Percentiles rank a stretch among this genome's conserved stretches.
phyloP scores from a whole-genome alignment of 2,888 invertebrate species.

The Cistogaster globosa region DNA sequence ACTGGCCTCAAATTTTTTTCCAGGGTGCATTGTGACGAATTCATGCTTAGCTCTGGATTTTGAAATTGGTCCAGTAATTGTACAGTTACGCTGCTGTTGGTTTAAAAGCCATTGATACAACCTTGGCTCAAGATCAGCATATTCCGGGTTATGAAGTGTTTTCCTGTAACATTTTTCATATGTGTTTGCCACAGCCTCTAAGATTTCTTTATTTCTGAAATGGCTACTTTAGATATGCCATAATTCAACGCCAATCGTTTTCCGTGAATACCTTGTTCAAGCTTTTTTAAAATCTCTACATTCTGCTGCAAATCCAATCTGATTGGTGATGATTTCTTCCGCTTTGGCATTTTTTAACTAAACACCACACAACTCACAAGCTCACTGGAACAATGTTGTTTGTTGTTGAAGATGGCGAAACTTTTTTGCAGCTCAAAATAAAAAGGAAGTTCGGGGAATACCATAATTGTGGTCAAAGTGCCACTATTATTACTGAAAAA shows the following conservation, averaged over 20 bases:
- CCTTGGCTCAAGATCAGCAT: slow-evolving; percentile 13
- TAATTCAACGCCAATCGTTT: slow-evolving; percentile 5
- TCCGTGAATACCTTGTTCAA: slow-evolving; percentile 1
- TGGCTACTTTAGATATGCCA: background rate
- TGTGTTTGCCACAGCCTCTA: slow-evolving; percentile 23
- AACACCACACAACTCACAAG: slow-evolving; percentile 7
- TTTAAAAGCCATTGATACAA: background rate
- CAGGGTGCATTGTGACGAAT: background rate
- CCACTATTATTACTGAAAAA: background rate
- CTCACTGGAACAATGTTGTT: background rate
- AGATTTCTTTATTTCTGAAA: slow-evolving; percentile 37
- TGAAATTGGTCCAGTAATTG: too few species aligned
- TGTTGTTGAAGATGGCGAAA: background rate
- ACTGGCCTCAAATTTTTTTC: slow-evolving; percentile 27
- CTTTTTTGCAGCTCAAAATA: background rate
- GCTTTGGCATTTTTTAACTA: background rate
- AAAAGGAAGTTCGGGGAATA: slow-evolving; percentile 11
- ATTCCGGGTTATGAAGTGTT: slow-evolving; percentile 23
- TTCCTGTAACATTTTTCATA: slow-evolving; percentile 20
- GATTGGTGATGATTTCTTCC: background rate
- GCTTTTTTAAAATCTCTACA: background rate
- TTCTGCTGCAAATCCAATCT: slow-evolving; percentile 1
- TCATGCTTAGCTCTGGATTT: too few species aligned
- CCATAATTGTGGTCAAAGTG: background rate
- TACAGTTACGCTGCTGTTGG: background rate